Percentiles rank a stretch among this genome's conserved stretches.
These are phyloP conservation scores for Orius insidiosus DNA, from an alignment of 1,140 invertebrate genomes.

Conservation along the genomic window DNA sequence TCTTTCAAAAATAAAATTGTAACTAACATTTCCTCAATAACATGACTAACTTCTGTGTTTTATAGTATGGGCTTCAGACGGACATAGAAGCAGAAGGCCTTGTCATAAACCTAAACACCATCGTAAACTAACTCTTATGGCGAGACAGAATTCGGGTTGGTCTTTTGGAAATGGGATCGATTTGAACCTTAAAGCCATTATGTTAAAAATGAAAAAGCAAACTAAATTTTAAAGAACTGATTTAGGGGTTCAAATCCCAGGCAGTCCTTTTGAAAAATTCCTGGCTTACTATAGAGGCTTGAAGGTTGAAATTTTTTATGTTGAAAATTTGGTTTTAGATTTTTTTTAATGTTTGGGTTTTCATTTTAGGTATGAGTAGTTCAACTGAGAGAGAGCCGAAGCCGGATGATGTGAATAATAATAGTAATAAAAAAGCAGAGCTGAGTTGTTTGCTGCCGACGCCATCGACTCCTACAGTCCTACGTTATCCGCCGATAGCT, in stretches of 20 bases:
- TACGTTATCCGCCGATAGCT: constrained; percentile 25
- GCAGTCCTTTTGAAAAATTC: too few relatives aligned
- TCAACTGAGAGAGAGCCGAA: constrained; percentile 1
- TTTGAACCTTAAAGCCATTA: too few relatives aligned
- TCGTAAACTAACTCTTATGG: not conserved
- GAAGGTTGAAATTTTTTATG: too few relatives aligned
- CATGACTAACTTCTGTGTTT: not conserved
- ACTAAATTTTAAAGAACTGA: too few relatives aligned
- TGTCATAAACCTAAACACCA: constrained; percentile 1
- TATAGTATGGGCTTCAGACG: not conserved
- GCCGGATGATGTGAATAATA: constrained; percentile 18
- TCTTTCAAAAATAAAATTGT: not conserved
- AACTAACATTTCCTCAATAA: not conserved
- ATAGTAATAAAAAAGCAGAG: constrained; percentile 24
- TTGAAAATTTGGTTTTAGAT: too few relatives aligned
- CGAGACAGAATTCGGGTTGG: not conserved
- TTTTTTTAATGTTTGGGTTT: too few relatives aligned
- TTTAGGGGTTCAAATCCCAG: too few relatives aligned
- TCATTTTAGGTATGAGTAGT: too few relatives aligned
- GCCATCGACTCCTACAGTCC: constrained; percentile 28
- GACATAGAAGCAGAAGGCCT: too few relatives aligned
- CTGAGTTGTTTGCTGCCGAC: constrained; percentile 38
- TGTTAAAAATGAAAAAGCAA: too few relatives aligned
- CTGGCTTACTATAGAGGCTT: too few relatives aligned
- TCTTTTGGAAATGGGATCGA: too few relatives aligned